phyloP scores from a whole-genome alignment of 2,797 vertebrate genomes.

The Mareca strepera region DNA sequence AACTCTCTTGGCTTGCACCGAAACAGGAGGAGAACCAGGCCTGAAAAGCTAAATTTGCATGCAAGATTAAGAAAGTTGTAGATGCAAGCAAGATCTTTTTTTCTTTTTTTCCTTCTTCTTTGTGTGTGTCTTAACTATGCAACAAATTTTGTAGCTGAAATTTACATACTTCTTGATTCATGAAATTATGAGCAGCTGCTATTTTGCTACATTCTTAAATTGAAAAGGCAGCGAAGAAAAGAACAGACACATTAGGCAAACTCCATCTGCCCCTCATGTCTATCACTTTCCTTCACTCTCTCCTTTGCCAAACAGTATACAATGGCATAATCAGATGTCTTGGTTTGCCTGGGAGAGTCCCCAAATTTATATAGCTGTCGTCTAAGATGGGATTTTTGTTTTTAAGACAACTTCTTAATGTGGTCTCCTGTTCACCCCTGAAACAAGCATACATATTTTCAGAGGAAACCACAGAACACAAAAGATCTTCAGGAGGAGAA shows the following conservation, averaged over 20 bases:
- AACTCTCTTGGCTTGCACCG: neutral
- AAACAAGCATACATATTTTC: neutral
- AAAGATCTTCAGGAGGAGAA: slow-evolving; percentile 2
- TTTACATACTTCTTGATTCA: slow-evolving; percentile 85
- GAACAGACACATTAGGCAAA: slow-evolving; percentile 80
- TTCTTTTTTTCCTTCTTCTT: neutral
- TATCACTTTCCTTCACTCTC: slow-evolving; percentile 79
- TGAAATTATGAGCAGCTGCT: slow-evolving; percentile 84
- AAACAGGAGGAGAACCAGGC: slow-evolving; percentile 24
- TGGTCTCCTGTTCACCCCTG: neutral
- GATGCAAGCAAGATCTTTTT: slow-evolving; percentile 68
- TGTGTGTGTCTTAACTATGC: slow-evolving; percentile 56
- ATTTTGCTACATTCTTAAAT: slow-evolving; percentile 79
- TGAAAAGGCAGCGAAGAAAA: slow-evolving; percentile 80
- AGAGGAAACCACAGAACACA: neutral
- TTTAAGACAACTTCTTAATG: slow-evolving; percentile 41
- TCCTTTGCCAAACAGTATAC: slow-evolving; percentile 73
- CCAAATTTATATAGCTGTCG: slow-evolving; percentile 41
- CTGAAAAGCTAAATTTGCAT: slow-evolving; percentile 52
- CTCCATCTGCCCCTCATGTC: slow-evolving; percentile 82
- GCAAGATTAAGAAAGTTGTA: slow-evolving; percentile 56
- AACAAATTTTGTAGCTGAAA: slow-evolving; percentile 77
- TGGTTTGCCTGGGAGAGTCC: slow-evolving; percentile 71
- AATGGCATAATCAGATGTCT: slow-evolving; percentile 80
- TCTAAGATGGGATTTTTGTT: slow-evolving; percentile 28